phyloP scores from a whole-genome alignment of 1,140 invertebrate species.

The Pseudoatta argentina region DNA sequence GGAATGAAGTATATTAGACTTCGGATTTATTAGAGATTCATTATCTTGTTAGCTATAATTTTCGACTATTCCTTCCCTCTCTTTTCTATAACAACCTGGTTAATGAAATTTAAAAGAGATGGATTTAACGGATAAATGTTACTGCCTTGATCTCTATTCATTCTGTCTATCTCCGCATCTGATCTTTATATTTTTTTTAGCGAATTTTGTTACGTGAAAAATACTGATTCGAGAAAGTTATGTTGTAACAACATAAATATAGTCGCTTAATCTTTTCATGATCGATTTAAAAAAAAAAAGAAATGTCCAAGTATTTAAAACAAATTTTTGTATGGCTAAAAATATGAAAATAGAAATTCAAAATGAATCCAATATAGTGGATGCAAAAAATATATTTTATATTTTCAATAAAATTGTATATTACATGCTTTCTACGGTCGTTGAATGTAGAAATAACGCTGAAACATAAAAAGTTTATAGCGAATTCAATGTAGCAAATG shows the following conservation, averaged over 20 bases:
- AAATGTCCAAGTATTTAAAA: neutral
- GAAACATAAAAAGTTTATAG: neutral
- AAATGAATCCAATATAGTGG: neutral
- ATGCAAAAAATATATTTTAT: neutral
- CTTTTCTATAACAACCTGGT: neutral
- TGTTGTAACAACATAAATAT: neutral
- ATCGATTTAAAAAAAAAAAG: neutral
- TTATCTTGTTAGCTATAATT: constrained; percentile 25
- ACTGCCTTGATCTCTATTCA: neutral
- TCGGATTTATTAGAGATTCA: constrained; percentile 30
- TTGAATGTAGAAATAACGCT: neutral
- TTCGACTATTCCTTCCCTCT: neutral
- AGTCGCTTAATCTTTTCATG: neutral
- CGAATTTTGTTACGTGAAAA: neutral
- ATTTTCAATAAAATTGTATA: neutral
- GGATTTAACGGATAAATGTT: neutral
- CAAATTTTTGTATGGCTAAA: neutral
- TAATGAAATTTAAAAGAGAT: constrained; percentile 42
- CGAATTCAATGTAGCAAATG: neutral
- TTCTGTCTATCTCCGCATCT: neutral
- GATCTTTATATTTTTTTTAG: neutral
- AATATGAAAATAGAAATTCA: neutral
- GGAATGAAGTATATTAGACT: constrained; percentile 23
- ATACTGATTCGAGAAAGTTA: constrained; percentile 1
- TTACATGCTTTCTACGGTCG: neutral